Conservation (phyloP, 2,797 vertebrate genomes). For the Bradypodion ventrale region DNA sequence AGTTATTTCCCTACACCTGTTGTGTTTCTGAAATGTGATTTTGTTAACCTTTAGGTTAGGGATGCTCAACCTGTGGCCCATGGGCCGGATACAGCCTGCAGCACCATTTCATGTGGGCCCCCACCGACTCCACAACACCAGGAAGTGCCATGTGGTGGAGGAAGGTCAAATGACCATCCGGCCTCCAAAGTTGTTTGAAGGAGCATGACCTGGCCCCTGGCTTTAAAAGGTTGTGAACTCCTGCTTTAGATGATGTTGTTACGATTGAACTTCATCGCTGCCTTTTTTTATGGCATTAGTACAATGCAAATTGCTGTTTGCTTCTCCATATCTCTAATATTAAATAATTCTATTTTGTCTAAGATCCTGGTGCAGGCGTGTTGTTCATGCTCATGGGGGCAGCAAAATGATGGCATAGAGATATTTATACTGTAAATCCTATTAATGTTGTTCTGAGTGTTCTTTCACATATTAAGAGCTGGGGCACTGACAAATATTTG, state of each 20-base stretch:
- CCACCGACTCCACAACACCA: no score
- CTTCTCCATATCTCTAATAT: not conserved
- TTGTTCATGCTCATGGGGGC: not conserved
- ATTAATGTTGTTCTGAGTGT: slow-evolving; percentile 15
- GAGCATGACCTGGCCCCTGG: no score
- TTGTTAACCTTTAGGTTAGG: slow-evolving; percentile 51
- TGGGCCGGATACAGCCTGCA: no score
- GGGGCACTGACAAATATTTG: slow-evolving; percentile 18
- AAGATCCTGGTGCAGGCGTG: not conserved
- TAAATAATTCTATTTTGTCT: not conserved
- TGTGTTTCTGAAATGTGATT: slow-evolving; percentile 29
- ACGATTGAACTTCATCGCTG: slow-evolving; percentile 27
- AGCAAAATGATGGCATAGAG: not conserved
- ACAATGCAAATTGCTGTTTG: slow-evolving; percentile 34
- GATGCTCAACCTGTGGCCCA: no score
- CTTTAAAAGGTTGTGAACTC: no score
- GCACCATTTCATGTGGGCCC: no score
- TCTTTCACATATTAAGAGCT: slow-evolving; percentile 26
- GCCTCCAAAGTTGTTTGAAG: no score
- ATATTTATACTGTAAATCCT: slow-evolving; percentile 15
- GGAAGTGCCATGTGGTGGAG: no score
- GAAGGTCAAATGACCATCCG: no score
- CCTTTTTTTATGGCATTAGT: slow-evolving; percentile 21
- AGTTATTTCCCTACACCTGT: slow-evolving; percentile 17
- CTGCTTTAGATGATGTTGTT: slow-evolving; percentile 14